Evolutionary conservation across 30 jellyfish, hydroid and myxozoan genomes (phyloP).

Genomic region (Aurelia coerulea): DNA sequence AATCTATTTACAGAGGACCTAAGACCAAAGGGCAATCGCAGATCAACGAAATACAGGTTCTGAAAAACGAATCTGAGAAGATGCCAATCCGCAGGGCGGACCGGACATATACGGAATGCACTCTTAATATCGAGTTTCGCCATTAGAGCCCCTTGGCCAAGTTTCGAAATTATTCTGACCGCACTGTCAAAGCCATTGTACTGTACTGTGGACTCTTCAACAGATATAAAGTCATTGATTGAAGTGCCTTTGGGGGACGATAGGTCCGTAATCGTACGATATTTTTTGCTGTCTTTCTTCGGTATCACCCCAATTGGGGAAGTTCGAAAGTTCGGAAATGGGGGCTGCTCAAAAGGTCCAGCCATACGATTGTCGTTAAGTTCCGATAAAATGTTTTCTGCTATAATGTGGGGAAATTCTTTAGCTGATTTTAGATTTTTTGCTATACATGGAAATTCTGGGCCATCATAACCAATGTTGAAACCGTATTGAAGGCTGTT

Average conservation of each 20-base stretch:
- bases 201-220: conserved; percentile 14
- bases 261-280: conserved; percentile 20
- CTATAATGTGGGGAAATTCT: not conserved
- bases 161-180: not conserved
- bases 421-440: conserved; percentile 10
- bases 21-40: not conserved
- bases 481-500: conserved; percentile 1
- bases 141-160: conserved; percentile 35
- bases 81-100: conserved; percentile 44
- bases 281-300: conserved; percentile 10
- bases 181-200: conserved; percentile 41
- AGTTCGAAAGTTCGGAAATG: conserved; percentile 12
- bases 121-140: conserved; percentile 51
- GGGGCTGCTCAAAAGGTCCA: conserved; percentile 23
- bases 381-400: not conserved
- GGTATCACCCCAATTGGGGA: conserved; percentile 36
- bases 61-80: conserved; percentile 12
- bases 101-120: conserved; percentile 71
- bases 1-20: conserved; percentile 22
- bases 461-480: conserved; percentile 22
- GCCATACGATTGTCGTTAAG: conserved; percentile 12
- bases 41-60: conserved; percentile 20
- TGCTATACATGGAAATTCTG: not conserved
- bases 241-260: conserved; percentile 53
- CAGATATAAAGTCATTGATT: conserved; percentile 31